Percentiles rank a stretch among this genome's conserved stretches.
Conservation (phyloP, 2,113 vertebrate genomes). For the Dromiciops gliroides region DNA sequence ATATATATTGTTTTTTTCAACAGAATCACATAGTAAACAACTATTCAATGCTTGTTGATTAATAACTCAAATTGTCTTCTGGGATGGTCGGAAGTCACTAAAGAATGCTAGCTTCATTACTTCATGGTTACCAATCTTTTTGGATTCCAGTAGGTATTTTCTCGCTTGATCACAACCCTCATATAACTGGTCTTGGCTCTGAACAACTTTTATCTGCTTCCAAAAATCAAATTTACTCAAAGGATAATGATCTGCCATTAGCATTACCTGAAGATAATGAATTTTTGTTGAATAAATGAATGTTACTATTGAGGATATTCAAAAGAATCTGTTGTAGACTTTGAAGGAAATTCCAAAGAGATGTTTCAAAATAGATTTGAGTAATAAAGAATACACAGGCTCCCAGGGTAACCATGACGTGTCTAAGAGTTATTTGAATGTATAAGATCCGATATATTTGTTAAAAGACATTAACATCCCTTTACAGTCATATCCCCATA, state of each 20-base stretch:
- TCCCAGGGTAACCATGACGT: background rate
- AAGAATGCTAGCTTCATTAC: background rate
- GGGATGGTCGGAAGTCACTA: background rate
- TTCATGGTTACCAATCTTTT: background rate
- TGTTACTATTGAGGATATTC: background rate
- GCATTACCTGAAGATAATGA: background rate
- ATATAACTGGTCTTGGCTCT: background rate
- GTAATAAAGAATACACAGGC: background rate
- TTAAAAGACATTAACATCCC: background rate
- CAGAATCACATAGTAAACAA: background rate
- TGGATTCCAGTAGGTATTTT: background rate
- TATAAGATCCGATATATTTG: background rate
- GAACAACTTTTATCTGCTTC: background rate
- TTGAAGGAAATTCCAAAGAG: background rate
- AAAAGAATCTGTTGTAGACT: background rate
- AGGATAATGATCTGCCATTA: background rate
- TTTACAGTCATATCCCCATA: background rate
- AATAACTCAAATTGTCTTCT: background rate
- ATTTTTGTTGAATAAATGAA: background rate
- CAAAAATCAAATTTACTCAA: background rate
- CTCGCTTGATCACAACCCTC: background rate
- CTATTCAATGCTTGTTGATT: background rate
- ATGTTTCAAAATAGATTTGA: background rate
- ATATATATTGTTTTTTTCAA: background rate
- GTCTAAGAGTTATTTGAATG: background rate